Conservation (phyloP, 2,888 invertebrate genomes). For the Hermaeophaga mercurialis region DNA sequence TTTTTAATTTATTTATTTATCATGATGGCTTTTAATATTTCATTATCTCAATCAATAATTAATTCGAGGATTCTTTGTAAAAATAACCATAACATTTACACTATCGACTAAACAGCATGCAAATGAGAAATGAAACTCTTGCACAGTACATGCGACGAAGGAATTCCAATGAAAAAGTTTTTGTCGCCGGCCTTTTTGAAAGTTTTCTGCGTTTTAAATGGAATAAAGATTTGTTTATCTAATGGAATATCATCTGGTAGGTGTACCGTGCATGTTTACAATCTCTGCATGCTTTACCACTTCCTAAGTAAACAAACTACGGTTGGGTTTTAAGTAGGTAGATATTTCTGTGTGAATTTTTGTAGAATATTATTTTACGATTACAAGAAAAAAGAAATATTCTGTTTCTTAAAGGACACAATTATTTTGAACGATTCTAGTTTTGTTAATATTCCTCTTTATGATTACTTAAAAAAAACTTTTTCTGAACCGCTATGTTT, state of each 20-base stretch:
- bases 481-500: no score
- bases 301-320: slow-evolving; percentile 10
- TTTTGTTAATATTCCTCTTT: no score
- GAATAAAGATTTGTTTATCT: slow-evolving; percentile 9
- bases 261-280: neutral
- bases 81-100: neutral
- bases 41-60: no score
- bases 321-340: slow-evolving; percentile 4
- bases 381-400: no score
- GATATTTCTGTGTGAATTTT: neutral
- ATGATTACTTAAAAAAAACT: no score
- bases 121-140: neutral
- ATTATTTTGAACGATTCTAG: no score
- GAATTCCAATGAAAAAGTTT: neutral
- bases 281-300: neutral
- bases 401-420: no score
- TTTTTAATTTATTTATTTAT: no score
- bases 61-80: no score
- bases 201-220: neutral
- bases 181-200: neutral
- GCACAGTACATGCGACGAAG: neutral
- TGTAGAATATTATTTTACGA: no score
- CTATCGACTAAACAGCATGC: neutral
- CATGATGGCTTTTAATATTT: no score
- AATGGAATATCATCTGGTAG: slow-evolving; percentile 1